Evolutionary conservation across 2,113 vertebrate species (phyloP).

Genomic region (Phainopepla nitens): DNA sequence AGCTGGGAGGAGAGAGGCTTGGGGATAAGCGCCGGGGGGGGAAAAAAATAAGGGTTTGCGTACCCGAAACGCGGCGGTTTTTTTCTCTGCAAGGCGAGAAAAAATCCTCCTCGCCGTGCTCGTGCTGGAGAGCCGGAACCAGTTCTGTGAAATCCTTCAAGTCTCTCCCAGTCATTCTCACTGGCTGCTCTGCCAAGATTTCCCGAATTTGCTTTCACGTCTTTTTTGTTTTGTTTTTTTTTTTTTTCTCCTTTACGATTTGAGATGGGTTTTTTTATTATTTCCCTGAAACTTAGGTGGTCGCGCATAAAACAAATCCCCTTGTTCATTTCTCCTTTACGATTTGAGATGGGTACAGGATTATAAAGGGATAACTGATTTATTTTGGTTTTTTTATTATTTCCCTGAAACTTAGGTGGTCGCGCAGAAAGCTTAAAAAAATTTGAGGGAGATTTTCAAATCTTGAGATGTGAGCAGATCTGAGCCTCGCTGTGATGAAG

Average conservation of each 20-base stretch:
- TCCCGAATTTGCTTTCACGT: neutral
- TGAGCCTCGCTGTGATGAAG: neutral
- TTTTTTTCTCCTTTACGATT: neutral
- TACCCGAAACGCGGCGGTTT: fast-evolving
- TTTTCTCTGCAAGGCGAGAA: neutral
- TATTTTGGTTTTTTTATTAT: too few species aligned
- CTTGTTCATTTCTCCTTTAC: neutral
- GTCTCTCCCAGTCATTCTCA: constrained; percentile 19
- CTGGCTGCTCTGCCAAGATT: constrained; percentile 9
- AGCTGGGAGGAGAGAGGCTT: neutral
- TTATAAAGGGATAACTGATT: neutral
- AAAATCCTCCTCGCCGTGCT: neutral
- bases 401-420: too few species aligned
- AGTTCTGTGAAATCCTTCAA: neutral
- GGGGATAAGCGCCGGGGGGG: neutral
- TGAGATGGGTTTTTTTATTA: too few species aligned
- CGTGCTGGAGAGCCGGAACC: neutral
- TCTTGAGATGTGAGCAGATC: neutral
- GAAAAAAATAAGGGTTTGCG: neutral
- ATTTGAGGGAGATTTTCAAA: neutral
- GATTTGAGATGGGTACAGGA: neutral
- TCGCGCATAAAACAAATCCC: too few species aligned
- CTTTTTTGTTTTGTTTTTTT: neutral
- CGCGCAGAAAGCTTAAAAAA: too few species aligned
- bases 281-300: too few species aligned